Percentiles rank a stretch among this genome's conserved stretches.
Evolutionary conservation across 2,888 invertebrate species (phyloP).

Genomic region (Drosophila mettleri): DNA sequence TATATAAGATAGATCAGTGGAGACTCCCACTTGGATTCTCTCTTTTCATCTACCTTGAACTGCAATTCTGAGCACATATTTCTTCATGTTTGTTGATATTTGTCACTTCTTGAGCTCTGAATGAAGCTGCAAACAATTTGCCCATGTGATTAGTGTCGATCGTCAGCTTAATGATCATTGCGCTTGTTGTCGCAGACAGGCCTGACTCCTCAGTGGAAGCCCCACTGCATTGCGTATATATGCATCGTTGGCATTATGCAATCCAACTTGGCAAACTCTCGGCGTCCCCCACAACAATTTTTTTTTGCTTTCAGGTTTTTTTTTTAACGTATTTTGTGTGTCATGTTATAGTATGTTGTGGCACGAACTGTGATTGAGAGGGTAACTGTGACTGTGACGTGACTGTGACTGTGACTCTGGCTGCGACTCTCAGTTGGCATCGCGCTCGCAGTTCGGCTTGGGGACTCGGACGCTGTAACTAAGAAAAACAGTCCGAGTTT

Average conservation of each 20-base stretch:
- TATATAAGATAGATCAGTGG: too few relatives aligned
- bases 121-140: constrained; percentile 18
- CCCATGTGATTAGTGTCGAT: constrained; percentile 9
- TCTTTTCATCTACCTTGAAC: not conserved
- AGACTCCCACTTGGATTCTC: not conserved
- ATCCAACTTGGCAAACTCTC: constrained; percentile 44
- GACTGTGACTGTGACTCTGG: constrained; percentile 12
- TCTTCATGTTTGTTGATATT: not conserved
- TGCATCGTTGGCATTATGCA: constrained; percentile 47
- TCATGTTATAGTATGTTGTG: constrained; percentile 36
- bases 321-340: constrained; percentile 47
- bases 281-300: constrained; percentile 23
- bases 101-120: constrained; percentile 10
- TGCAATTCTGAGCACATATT: constrained; percentile 4
- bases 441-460: constrained; percentile 12
- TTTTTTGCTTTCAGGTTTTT: constrained; percentile 60
- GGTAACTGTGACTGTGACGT: constrained; percentile 7
- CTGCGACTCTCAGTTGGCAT: not conserved
- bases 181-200: constrained; percentile 29
- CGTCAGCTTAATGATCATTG: constrained; percentile 10
- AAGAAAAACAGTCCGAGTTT: constrained; percentile 29
- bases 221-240: constrained; percentile 18
- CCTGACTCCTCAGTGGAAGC: not conserved
- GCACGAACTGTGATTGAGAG: constrained; percentile 10
- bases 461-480: constrained; percentile 26